Conservation (phyloP, 2,888 invertebrate species). For the Notodonta ziczac region DNA sequence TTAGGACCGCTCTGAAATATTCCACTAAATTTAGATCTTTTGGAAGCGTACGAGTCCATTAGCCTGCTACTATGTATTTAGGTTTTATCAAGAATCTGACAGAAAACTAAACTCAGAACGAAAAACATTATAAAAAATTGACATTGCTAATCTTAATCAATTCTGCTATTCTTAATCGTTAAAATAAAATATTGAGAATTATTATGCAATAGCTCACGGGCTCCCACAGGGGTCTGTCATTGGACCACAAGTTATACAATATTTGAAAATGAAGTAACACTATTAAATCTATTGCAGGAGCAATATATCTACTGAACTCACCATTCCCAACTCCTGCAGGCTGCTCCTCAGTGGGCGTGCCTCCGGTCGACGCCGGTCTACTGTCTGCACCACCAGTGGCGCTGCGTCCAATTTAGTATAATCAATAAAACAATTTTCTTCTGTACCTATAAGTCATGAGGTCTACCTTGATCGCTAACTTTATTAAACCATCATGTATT, state of each 20-base stretch:
- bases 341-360: constrained; percentile 92
- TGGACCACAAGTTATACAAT: neutral
- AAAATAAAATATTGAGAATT: neutral
- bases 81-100: neutral
- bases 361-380: constrained; percentile 90
- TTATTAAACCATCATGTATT: too few relatives aligned
- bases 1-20: neutral
- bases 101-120: too few relatives aligned
- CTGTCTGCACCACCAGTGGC: constrained; percentile 96
- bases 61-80: neutral
- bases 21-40: neutral
- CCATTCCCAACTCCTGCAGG: constrained; percentile 90
- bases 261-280: neutral
- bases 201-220: neutral
- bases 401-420: constrained; percentile 76
- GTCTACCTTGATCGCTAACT: too few relatives aligned
- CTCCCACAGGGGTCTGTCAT: neutral
- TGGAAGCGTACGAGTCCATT: neutral
- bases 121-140: too few relatives aligned
- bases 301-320: constrained; percentile 40
- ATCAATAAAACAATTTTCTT: neutral
- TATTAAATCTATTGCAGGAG: neutral
- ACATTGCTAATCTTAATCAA: too few relatives aligned
- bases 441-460: neutral
- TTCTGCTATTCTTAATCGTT: neutral